These are phyloP conservation scores for Cyrtorhinus lividipennis DNA, from an alignment of 1,140 invertebrate genomes.

Conservation along the genomic window DNA sequence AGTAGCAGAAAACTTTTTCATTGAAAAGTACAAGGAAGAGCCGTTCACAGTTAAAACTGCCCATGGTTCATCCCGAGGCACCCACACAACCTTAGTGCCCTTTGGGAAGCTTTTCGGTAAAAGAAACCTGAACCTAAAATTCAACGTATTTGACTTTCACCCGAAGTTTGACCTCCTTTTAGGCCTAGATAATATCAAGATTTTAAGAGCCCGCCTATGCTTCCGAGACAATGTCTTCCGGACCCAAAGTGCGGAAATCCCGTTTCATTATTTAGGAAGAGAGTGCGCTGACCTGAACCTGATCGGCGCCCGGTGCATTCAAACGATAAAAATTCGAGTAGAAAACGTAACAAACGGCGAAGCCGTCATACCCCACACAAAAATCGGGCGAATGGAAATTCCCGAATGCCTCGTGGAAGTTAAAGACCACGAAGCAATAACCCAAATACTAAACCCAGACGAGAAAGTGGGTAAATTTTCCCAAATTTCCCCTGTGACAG, in stretches of 20 bases:
- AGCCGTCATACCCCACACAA: not conserved
- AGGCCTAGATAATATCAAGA: too few relatives aligned
- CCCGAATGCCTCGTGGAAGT: not conserved
- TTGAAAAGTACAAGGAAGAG: too few relatives aligned
- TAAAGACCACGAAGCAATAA: not conserved
- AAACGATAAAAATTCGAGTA: not conserved
- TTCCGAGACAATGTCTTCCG: not conserved
- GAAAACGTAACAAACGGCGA: not conserved
- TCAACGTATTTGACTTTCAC: too few relatives aligned
- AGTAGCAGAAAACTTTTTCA: too few relatives aligned
- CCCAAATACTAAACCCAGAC: not conserved
- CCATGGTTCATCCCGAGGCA: too few relatives aligned
- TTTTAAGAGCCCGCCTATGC: too few relatives aligned
- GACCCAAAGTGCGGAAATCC: not conserved
- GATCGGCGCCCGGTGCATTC: not conserved
- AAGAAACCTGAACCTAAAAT: too few relatives aligned
- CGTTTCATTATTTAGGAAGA: not conserved
- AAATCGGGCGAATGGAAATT: not conserved
- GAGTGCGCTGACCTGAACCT: not conserved
- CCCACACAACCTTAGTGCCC: too few relatives aligned
- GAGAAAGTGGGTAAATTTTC: not conserved
- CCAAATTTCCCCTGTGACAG: not conserved
- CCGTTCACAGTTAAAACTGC: too few relatives aligned
- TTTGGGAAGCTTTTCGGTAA: too few relatives aligned
- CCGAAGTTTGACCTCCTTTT: too few relatives aligned